phyloP scores from a whole-genome alignment of 2,797 vertebrate species.

The Platyrinchus mystaceus region DNA sequence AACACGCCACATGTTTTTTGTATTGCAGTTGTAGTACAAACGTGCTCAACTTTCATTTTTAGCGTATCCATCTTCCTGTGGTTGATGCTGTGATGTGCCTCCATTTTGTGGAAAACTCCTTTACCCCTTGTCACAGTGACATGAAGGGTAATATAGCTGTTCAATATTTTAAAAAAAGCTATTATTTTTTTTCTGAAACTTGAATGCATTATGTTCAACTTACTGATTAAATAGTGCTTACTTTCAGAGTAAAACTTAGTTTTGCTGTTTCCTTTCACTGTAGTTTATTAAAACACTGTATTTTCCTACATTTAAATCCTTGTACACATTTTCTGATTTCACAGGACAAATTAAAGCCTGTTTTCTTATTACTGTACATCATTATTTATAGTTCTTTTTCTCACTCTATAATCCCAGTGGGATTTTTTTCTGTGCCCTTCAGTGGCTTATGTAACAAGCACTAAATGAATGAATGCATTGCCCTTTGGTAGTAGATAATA shows the following conservation, averaged over 20 bases:
- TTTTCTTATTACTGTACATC: not conserved
- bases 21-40: not conserved
- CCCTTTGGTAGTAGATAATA: not conserved
- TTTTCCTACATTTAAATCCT: not conserved
- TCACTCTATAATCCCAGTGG: not conserved
- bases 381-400: constrained; percentile 13
- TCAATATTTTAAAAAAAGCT: fast-evolving
- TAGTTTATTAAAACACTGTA: not conserved
- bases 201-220: not conserved
- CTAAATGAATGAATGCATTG: not conserved
- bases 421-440: not conserved
- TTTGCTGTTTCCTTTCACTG: not conserved
- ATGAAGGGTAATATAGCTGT: not conserved
- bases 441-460: not conserved
- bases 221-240: not conserved
- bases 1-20: not conserved
- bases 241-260: not conserved
- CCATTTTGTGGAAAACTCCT: not conserved
- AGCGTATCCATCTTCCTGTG: not conserved
- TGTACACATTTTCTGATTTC: not conserved
- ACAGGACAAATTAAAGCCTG: not conserved
- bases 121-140: not conserved
- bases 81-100: not conserved
- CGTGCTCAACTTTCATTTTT: not conserved
- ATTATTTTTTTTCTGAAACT: not conserved